A percentile compares a stretch with the other conserved stretches of the same genome.
Evolutionary conservation across 1,140 invertebrate species (phyloP).

Genomic region (Kradibia gibbosae): DNA sequence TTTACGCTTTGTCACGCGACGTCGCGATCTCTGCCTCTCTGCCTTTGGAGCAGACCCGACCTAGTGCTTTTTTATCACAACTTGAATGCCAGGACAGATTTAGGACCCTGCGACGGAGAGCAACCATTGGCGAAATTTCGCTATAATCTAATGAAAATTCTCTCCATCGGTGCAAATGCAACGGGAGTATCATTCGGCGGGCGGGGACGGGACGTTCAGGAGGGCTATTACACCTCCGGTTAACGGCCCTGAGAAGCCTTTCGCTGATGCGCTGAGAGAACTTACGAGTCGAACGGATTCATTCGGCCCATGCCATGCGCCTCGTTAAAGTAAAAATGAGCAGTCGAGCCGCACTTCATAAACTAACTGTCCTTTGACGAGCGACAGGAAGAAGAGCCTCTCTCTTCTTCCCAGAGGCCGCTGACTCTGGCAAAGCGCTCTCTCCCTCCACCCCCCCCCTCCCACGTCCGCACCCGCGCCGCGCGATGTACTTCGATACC

Average conservation of each 20-base stretch:
- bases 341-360: slow-evolving; percentile 27
- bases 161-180: neutral
- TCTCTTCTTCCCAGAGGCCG: neutral
- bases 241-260: neutral
- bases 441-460: neutral
- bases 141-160: too few species aligned
- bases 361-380: slow-evolving; percentile 7
- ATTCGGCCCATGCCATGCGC: neutral
- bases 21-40: too few species aligned
- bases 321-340: slow-evolving; percentile 28
- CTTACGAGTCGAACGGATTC: neutral
- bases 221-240: slow-evolving; percentile 8
- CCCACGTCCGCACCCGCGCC: neutral
- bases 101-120: too few species aligned
- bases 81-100: too few species aligned
- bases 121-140: too few species aligned
- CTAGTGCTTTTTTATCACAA: too few species aligned
- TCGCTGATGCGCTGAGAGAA: neutral
- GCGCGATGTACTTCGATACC: neutral
- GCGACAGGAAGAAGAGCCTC: slow-evolving; percentile 4
- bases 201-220: neutral
- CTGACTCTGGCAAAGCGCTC: too few species aligned
- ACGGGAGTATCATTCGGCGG: neutral
- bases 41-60: too few species aligned
- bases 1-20: too few species aligned